Conservation (phyloP, 2,888 invertebrate genomes). For the Eurytoma adleriae region DNA sequence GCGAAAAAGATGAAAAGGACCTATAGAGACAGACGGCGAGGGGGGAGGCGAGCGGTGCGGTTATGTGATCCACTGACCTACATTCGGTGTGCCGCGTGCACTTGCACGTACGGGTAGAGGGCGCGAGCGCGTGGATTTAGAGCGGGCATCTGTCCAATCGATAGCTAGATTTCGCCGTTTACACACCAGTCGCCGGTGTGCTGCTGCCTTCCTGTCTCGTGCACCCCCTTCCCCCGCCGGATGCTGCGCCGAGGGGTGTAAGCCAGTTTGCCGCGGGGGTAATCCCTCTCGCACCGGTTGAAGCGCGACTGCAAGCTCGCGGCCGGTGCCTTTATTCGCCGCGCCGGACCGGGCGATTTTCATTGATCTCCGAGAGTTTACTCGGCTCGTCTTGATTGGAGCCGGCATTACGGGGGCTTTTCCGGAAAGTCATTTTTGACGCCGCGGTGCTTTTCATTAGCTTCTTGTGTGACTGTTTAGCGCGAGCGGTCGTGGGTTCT, state of each 20-base stretch:
- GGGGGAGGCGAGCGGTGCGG: conserved; percentile 59
- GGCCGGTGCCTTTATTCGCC: no score
- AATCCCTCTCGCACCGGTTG: no score
- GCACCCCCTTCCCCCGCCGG: neutral
- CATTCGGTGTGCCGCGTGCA: conserved; percentile 67
- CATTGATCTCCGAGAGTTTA: no score
- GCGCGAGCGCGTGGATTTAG: conserved; percentile 69
- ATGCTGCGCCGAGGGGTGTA: neutral
- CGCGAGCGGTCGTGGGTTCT: no score
- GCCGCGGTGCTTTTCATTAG: no score
- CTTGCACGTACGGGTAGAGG: conserved; percentile 63
- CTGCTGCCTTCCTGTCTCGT: neutral
- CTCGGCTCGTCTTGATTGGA: no score
- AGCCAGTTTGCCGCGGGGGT: no score
- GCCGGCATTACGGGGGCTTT: no score
- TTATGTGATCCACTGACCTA: conserved; percentile 73
- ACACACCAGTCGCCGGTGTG: conserved; percentile 59
- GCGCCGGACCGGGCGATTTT: no score
- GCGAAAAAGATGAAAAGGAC: conserved; percentile 22
- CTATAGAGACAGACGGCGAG: conserved; percentile 17
- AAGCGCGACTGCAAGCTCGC: no score
- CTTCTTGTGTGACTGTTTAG: no score
- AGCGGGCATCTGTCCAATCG: conserved; percentile 71
- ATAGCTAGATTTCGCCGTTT: conserved; percentile 68
- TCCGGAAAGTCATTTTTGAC: no score